phyloP scores from a whole-genome alignment of 2,113 vertebrate genomes.

The Penelope pileata region DNA sequence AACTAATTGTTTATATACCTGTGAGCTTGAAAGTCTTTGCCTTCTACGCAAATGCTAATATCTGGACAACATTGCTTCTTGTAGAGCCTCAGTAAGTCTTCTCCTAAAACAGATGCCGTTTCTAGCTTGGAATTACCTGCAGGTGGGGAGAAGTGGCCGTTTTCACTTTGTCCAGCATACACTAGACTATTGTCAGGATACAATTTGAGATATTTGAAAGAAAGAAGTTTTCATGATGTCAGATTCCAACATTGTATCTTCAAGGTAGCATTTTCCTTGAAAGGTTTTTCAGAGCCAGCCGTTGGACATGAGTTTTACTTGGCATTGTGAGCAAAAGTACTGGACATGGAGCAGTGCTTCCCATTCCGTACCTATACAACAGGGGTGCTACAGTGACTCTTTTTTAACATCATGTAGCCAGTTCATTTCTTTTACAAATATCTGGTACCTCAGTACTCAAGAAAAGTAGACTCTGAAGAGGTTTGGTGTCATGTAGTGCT shows the following conservation, averaged over 20 bases:
- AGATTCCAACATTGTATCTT: neutral
- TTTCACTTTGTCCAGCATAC: neutral
- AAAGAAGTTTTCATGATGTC: neutral
- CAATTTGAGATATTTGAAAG: neutral
- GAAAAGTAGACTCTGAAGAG: neutral
- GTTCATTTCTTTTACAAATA: neutral
- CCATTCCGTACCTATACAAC: neutral
- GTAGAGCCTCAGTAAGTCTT: slow-evolving; percentile 87
- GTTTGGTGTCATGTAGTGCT: neutral
- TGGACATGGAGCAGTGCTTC: neutral
- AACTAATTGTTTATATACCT: slow-evolving; percentile 79
- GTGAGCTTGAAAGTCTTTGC: slow-evolving; percentile 87
- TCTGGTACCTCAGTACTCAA: neutral
- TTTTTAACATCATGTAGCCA: neutral
- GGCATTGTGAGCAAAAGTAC: neutral
- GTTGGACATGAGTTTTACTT: neutral
- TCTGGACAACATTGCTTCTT: slow-evolving; percentile 82
- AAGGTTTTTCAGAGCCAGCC: neutral
- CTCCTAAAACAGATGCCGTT: slow-evolving; percentile 85
- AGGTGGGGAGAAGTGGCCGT: slow-evolving; percentile 21
- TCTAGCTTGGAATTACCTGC: slow-evolving; percentile 74
- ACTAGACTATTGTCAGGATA: neutral
- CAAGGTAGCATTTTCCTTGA: neutral
- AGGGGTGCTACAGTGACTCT: neutral
- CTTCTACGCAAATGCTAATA: slow-evolving; percentile 86